These are phyloP conservation scores for Arge pagana DNA, from an alignment of 2,888 invertebrate genomes.

Conservation along the genomic window DNA sequence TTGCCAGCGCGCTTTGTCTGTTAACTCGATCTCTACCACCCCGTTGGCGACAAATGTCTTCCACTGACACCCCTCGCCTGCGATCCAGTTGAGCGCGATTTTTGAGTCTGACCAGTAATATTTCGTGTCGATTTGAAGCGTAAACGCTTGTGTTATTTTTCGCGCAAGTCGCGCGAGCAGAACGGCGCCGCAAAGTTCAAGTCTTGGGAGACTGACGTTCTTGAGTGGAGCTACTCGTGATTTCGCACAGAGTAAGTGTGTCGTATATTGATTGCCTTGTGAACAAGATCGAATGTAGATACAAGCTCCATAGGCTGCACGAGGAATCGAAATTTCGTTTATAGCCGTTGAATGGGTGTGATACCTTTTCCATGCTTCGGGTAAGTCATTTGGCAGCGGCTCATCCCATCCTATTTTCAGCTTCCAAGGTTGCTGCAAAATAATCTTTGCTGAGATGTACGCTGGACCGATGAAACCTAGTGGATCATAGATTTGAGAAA, in stretches of 20 bases:
- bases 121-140: not conserved
- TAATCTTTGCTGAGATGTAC: conserved; percentile 33
- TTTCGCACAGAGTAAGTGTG: conserved; percentile 4
- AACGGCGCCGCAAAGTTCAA: conserved; percentile 5
- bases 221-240: conserved; percentile 1
- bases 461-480: conserved; percentile 35
- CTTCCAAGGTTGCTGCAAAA: conserved; percentile 35
- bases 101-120: not conserved
- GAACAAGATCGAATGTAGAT: not conserved
- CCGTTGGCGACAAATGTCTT: conserved; percentile 26
- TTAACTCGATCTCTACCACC: conserved; percentile 23
- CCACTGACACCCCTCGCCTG: conserved; percentile 5
- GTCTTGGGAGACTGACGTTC: not conserved
- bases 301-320: conserved; percentile 19
- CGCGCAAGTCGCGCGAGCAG: not conserved
- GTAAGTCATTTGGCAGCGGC: conserved; percentile 26
- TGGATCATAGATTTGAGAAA: conserved; percentile 36
- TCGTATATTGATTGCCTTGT: not conserved
- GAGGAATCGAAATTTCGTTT: conserved; percentile 25
- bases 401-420: conserved; percentile 34
- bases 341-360: conserved; percentile 22
- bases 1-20: not conserved
- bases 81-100: not conserved
- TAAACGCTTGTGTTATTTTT: not conserved
- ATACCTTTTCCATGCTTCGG: conserved; percentile 27